phyloP scores from a whole-genome alignment of 2,797 vertebrate species.

The Acanthornis magna region DNA sequence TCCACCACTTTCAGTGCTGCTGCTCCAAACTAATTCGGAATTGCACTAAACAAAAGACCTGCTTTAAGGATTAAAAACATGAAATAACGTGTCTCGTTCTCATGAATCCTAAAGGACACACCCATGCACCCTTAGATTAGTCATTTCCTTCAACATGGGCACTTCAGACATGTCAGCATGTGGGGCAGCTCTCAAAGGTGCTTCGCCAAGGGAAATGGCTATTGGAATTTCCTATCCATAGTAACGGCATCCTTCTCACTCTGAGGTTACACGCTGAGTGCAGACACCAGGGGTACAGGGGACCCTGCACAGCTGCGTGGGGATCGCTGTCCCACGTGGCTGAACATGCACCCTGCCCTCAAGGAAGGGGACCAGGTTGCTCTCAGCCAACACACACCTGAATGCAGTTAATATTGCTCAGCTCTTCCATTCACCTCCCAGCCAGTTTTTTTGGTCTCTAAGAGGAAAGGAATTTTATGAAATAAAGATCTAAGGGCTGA shows the following conservation, averaged over 20 bases:
- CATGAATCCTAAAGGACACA: background rate
- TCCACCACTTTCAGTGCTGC: background rate
- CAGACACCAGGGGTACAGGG: background rate
- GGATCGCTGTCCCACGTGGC: fast-evolving
- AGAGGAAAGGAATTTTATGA: conserved; percentile 48
- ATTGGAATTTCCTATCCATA: background rate
- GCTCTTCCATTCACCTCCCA: conserved; percentile 17
- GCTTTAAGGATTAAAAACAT: background rate
- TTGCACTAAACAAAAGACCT: background rate
- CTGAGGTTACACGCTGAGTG: too few relatives aligned
- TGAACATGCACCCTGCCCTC: background rate
- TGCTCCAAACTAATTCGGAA: background rate
- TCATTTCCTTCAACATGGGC: background rate
- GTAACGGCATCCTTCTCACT: background rate
- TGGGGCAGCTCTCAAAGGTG: background rate
- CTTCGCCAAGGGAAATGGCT: background rate
- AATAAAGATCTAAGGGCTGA: conserved; percentile 38
- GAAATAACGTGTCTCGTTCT: background rate
- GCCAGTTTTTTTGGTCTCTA: background rate
- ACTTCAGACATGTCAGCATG: background rate
- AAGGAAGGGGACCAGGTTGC: background rate
- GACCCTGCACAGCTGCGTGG: background rate
- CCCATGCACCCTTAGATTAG: background rate
- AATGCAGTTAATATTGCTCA: conserved; percentile 35
- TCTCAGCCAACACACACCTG: conserved; percentile 29